Base-by-base conservation (phyloP, 2,888 invertebrate species). In the Apomyelois bistriatella region DNA sequence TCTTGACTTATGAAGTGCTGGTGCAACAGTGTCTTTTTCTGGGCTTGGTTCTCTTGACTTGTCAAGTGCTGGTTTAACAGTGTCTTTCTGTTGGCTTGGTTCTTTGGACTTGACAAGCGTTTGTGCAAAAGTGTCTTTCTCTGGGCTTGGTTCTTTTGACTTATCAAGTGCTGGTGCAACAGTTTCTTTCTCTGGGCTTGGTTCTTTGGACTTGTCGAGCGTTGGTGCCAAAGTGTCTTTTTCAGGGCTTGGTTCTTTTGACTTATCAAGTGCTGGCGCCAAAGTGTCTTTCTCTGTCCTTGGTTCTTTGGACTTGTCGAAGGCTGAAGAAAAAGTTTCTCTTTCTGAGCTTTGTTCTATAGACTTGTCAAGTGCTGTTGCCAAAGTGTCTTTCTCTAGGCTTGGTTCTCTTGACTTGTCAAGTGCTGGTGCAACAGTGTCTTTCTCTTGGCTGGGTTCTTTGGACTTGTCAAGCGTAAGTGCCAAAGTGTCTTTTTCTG, bases 71-170 rank as follows among this genome's bases (percentile, higher is more conserved):
- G 28, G 12, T 1, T 2, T 10, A 3, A 32, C 1, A 32, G 8
- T 2, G 10, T 32, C 32, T 16, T 16, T 41, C 9, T 41, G 16
- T 6, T 3, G 41, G 17, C 17, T 41, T 15, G 41, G 41, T 10
- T 61, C 59, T 0, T 53, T 56, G 7, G 37, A 46, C 28, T 51
- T 52, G 17, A n/a, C 9, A 1, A 57, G 56, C 10, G 53, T 61
- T 0, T 54, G n/a, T 9, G 30, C 48, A 16, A 56, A 58, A 0
- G 53, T 22, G 35, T 58, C 56, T 9, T 49, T 55, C 1, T 13
- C 30, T 13, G 58, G 53, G 22, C 53, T 58, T 1, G 56, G 46
- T 1, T 1, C 52, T 10, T 61, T 58, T 0, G 16, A 40, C 13
- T 40, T 40, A 8, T 40, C 15, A 7, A 15, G 1, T 15, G 5